Evolutionary conservation across 2,113 vertebrate genomes (phyloP).

Genomic region (Bothrops jararaca): DNA sequence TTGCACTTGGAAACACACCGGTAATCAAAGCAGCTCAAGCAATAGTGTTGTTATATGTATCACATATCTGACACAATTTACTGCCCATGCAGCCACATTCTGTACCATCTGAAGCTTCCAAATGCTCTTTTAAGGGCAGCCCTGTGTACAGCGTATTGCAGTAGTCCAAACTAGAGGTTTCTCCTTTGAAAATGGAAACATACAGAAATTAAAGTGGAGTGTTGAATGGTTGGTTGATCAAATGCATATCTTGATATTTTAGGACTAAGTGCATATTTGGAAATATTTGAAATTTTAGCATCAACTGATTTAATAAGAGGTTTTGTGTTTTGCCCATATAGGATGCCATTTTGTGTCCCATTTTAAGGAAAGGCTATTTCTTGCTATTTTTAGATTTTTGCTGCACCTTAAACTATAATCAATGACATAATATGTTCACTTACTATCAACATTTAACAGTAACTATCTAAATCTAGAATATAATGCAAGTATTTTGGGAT

Average conservation of each 20-base stretch:
- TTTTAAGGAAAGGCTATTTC: neutral
- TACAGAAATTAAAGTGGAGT: neutral
- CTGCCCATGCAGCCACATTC: no score
- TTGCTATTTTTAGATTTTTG: neutral
- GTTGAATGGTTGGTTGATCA: no score
- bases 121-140: no score
- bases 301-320: neutral
- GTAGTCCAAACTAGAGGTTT: no score
- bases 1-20: no score
- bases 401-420: no score
- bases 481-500: constrained; percentile 56
- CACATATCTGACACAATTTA: no score
- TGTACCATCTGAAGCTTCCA: no score
- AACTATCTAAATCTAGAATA: constrained; percentile 50
- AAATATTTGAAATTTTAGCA: constrained; percentile 22
- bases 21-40: no score
- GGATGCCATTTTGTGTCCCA: neutral
- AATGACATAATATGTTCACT: no score
- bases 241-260: neutral
- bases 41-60: no score
- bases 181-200: constrained; percentile 26
- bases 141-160: no score
- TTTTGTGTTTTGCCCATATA: neutral
- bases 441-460: constrained; percentile 28
- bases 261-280: neutral